Conservation (phyloP, 2,888 invertebrate species). For the Opisthograptis luteolata region DNA sequence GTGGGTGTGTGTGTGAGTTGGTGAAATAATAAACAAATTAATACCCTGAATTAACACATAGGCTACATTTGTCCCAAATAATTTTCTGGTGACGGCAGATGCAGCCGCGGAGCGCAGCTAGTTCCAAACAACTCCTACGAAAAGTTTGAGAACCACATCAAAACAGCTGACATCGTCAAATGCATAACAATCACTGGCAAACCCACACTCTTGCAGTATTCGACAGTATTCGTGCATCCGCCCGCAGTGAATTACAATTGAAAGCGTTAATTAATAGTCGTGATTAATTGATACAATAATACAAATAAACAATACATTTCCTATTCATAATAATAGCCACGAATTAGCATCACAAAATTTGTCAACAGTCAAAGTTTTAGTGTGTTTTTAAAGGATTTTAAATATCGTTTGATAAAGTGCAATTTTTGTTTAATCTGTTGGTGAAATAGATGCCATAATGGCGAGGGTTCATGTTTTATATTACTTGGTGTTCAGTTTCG, state of each 20-base stretch:
- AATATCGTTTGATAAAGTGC: neutral
- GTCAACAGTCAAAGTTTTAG: too few relatives aligned
- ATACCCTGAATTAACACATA: too few relatives aligned
- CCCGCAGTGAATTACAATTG: conserved; percentile 25
- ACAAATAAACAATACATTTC: neutral
- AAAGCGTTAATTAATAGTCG: neutral
- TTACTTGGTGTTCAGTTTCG: conserved; percentile 36
- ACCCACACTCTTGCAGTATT: conserved; percentile 40
- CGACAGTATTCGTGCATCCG: conserved; percentile 43
- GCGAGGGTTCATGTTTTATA: conserved; percentile 36
- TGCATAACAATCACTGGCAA: conserved; percentile 58
- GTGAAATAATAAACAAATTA: too few relatives aligned
- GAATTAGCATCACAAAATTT: too few relatives aligned
- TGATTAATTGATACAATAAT: neutral
- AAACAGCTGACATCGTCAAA: conserved; percentile 50
- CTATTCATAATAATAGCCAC: too few relatives aligned
- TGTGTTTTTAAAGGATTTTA: too few relatives aligned
- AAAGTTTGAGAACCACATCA: conserved; percentile 54
- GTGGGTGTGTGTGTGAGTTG: too few relatives aligned
- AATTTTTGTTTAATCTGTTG: neutral
- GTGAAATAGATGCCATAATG: conserved; percentile 14
- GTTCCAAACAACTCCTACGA: neutral
- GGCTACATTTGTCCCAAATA: too few relatives aligned
- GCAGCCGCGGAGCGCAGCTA: too few relatives aligned
- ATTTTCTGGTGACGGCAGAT: too few relatives aligned